Evolutionary conservation across 2,797 vertebrate genomes (phyloP).

Genomic region (Chelonia mydas): DNA sequence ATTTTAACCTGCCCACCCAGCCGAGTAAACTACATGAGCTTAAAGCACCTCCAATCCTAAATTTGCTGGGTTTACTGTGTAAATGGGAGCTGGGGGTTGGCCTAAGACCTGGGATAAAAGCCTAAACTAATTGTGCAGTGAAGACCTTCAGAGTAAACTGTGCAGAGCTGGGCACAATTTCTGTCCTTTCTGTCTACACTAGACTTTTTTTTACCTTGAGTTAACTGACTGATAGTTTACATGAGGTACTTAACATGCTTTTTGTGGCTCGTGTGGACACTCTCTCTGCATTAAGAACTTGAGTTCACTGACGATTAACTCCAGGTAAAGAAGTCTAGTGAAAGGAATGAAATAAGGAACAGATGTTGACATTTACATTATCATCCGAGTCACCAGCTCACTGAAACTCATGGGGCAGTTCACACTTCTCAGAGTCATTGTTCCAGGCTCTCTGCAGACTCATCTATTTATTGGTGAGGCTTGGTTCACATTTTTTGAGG

Average conservation of each 20-base stretch:
- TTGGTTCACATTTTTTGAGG: neutral
- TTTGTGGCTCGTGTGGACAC: neutral
- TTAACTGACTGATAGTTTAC: neutral
- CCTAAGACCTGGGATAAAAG: no score
- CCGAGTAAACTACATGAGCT: neutral
- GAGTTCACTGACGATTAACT: neutral
- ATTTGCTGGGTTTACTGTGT: no score
- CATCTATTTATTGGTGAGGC: neutral
- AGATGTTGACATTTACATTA: neutral
- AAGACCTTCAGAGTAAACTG: no score
- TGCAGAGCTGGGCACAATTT: no score
- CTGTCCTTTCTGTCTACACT: neutral
- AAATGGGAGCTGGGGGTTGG: no score
- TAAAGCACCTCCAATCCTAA: no score
- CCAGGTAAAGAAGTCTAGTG: neutral
- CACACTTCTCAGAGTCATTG: neutral
- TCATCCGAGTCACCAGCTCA: neutral
- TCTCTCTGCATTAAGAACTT: neutral
- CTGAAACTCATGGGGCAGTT: neutral
- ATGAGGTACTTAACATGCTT: neutral
- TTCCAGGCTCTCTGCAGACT: neutral
- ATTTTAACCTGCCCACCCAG: neutral
- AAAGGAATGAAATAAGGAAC: neutral
- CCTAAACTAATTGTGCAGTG: no score
- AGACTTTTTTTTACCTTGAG: neutral